A percentile compares a stretch with the other conserved stretches of the same genome.
Conservation (phyloP, 2,888 invertebrate species). For the Stratiomys singularior region DNA sequence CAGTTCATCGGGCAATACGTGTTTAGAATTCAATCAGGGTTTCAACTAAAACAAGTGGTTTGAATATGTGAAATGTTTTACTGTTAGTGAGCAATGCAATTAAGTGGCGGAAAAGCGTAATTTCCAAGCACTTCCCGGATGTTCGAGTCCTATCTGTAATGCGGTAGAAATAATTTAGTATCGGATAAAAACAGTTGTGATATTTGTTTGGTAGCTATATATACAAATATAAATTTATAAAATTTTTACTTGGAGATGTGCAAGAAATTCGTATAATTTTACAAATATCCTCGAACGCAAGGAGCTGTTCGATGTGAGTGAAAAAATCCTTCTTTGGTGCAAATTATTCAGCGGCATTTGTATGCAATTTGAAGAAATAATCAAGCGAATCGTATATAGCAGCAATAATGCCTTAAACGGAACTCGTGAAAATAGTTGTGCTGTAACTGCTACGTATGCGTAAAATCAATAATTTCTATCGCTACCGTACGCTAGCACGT, state of each 20-base stretch:
- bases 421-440: background rate
- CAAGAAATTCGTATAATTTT: background rate
- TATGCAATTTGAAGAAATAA: conserved; percentile 1
- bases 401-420: conserved; percentile 11
- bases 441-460: background rate
- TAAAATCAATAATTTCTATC: conserved; percentile 19
- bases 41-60: conserved; percentile 35
- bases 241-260: conserved; percentile 14
- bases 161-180: background rate
- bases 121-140: background rate
- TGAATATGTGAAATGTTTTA: background rate
- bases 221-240: background rate
- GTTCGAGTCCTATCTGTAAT: background rate
- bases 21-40: conserved; percentile 11
- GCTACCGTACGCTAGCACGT: conserved; percentile 3
- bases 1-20: background rate
- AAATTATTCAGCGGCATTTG: background rate
- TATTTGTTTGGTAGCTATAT: background rate
- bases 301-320: conserved; percentile 6
- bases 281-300: background rate
- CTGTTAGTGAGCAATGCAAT: background rate
- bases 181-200: conserved; percentile 8
- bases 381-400: background rate
- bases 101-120: background rate
- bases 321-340: background rate